Base-by-base conservation (phyloP, 2,888 invertebrate genomes). In the Campoplex capitator region DNA sequence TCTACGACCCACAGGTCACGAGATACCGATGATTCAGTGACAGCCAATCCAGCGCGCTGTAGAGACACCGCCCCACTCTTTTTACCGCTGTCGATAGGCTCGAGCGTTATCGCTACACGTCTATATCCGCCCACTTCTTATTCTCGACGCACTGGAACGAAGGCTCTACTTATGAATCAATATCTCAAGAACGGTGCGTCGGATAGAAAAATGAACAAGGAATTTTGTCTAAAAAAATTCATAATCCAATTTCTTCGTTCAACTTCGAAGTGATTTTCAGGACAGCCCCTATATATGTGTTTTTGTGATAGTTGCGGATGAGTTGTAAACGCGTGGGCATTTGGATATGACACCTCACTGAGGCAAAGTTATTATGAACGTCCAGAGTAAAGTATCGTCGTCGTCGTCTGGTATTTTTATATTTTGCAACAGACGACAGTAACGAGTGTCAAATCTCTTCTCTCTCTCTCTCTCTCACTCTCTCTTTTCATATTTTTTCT, bases 261-360 rank as follows among this genome's bases (percentile, higher is more conserved):
- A 62, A 1, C 0, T 32, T 62, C 16, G 16, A 32, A 0, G 16
- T 32, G 32, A 62, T 62, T 62, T 62, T 62, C 0, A 62, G 62
- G 62, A 62, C 62, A 75, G 74, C 54, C 35, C 23, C 23, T 68
- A 68, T 62, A 62, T 58, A 45, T 58, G 48, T 32, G 51, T 56
- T 54, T 45, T 18, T 9, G 67, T 68, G 65, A 35, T 48, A 68
- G 77, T 54, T 38, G 38, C 54, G 77, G 45, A 79, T 54, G 74
- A 75, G 68, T 75, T 71, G 77, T 45, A 35, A 35, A 75, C 28
- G 82, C 82, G 82, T 82, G 75, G 82, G 74, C 74, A 81, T 73
- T 65, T 45, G 75, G 56, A 80, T 62, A 73, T 75, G 82, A 67
- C 82, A 82, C 75, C 82, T 73, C 73, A 68, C 45, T n/a, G 82